Evolutionary conservation across 2,113 vertebrate species (phyloP), one percentile per base, ranked within the genome.

Genomic region (Amblyopsis rosae): DNA sequence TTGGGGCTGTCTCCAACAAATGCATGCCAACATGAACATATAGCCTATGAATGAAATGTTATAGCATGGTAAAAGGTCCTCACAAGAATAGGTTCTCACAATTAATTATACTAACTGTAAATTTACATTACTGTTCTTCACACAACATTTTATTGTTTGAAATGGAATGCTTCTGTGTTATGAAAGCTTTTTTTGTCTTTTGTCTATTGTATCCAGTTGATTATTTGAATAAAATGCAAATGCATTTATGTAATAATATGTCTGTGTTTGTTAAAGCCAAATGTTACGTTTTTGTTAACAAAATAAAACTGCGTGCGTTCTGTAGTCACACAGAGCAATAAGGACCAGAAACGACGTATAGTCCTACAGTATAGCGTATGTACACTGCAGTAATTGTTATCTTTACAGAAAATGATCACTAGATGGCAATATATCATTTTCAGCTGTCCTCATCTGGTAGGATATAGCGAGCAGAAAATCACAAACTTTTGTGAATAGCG

Each of bases 191-290:
- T n/a, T n/a, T n/a, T n/a, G n/a, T n/a, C n/a, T n/a, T n/a, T n/a
- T n/a, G n/a, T n/a, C n/a, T 87, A 88, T 76, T 90, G 83, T 92
- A 91, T 81, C 84, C 79, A 80, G 79, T 87, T 91, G 63, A 88
- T 86, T 71, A 84, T 90, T 90, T 87, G 67, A 91, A 92, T 92
- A 88, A 90, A 91, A 77, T 65, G 77, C 81, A 72, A 87, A 76
- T 89, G 86, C 86, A 86, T 92, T 91, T 87, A 70, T 79, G 56
- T 60, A 45, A 62, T 61, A 59, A 54, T 58, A 67, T 17, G 5
- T 13, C 15, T 32, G 49, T 13, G 17, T 62, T 8, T 55, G 50
- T 57, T 49, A 32, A 13, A 51, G n/a, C 6, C 51, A 54, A 16
- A 54, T 50, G 4, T 50, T 26, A n/a, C 8, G 26, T 16, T 6